Evolutionary conservation across 2,797 vertebrate species (phyloP).

Genomic region (Sarcoramphus papa): DNA sequence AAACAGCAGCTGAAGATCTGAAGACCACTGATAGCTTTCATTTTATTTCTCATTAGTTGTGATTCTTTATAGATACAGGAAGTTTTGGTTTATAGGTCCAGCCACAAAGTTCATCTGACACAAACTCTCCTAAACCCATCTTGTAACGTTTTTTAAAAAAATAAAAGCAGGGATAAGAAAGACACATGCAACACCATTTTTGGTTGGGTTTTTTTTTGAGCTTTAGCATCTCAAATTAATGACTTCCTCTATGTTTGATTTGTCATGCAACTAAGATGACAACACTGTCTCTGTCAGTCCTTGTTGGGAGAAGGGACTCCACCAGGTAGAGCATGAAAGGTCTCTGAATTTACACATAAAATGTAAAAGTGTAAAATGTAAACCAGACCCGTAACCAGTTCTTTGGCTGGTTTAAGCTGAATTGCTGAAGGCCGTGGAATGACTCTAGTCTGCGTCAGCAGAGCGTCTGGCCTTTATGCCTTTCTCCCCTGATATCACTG

Average conservation of each 20-base stretch:
- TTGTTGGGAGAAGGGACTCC: neutral
- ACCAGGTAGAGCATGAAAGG: neutral
- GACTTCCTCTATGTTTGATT: neutral
- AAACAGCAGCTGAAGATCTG: neutral
- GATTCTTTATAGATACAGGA: neutral
- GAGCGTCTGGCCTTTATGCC: neutral
- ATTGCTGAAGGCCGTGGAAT: neutral
- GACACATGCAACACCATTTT: neutral
- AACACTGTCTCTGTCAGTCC: neutral
- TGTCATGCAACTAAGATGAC: neutral
- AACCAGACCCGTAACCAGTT: neutral
- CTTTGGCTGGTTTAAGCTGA: fast-evolving
- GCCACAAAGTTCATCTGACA: neutral
- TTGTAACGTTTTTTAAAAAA: neutral
- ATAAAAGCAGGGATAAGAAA: neutral
- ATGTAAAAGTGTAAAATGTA: neutral
- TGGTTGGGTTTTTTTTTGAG: no score
- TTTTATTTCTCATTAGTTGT: neutral
- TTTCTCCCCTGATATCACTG: neutral
- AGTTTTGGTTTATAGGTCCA: neutral
- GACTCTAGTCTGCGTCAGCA: neutral
- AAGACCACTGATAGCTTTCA: fast-evolving
- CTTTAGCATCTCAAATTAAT: neutral
- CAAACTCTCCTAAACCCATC: neutral
- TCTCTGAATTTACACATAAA: neutral